phyloP scores from a whole-genome alignment of 92 coral and sea anemone species.

The Phymanthus crucifer region DNA sequence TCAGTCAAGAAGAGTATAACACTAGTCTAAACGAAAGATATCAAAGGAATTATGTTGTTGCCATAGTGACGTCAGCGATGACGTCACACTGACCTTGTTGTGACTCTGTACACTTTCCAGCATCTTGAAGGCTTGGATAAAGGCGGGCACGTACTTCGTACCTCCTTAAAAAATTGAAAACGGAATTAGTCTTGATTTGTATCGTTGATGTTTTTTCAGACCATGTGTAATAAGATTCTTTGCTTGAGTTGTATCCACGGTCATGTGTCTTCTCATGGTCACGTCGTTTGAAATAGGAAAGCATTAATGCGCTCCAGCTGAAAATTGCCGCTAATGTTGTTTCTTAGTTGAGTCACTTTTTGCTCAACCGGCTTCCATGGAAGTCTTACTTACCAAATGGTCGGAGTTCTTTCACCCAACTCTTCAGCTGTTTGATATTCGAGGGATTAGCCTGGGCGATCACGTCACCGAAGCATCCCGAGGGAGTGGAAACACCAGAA shows the following conservation, averaged over 20 bases:
- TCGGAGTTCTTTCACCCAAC: constrained; percentile 43
- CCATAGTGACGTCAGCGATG: background rate
- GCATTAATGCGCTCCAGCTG: background rate
- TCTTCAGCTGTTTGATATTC: constrained; percentile 48
- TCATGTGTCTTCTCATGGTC: too few species aligned
- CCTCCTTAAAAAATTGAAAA: constrained; percentile 3
- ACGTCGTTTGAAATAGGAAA: too few species aligned
- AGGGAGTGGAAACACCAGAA: constrained; percentile 28
- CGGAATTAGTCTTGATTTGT: too few species aligned
- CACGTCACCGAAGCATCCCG: constrained; percentile 66
- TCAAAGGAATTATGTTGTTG: background rate
- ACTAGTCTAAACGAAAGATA: constrained; percentile 23
- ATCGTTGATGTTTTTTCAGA: too few species aligned
- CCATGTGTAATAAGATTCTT: background rate
- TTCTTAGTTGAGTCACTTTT: too few species aligned
- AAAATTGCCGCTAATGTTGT: too few species aligned
- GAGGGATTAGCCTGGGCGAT: constrained; percentile 65
- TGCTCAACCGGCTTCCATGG: background rate
- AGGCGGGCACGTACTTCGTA: constrained; percentile 16
- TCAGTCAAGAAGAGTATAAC: constrained; percentile 75
- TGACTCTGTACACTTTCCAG: background rate
- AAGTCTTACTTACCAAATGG: constrained; percentile 42
- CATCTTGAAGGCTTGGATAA: constrained; percentile 13
- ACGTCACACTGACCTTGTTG: background rate
- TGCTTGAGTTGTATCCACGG: background rate